Evolutionary conservation across 2,888 invertebrate species (phyloP), one percentile per base, ranked within the genome.

Genomic region (Dendrolimus pini): DNA sequence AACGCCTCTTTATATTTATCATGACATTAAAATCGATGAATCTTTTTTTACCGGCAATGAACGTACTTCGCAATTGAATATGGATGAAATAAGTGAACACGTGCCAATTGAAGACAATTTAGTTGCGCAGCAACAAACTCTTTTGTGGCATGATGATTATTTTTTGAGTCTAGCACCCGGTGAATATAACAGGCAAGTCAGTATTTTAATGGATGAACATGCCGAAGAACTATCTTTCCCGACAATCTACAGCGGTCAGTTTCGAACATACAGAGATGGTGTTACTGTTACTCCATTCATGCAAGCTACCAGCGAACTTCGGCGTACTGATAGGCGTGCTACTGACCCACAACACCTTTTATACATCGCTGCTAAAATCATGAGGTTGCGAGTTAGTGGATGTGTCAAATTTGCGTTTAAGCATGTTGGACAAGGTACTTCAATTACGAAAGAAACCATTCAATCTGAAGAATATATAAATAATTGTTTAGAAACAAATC

Each of bases 141-240:
- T 65, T 56, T 30, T 68, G 62, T 66, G 67, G 65, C 60, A 62
- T 55, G 65, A 65, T 30, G 63, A 67, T 57, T 18, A 61, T 41
- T 62, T 56, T 60, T 65, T 64, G 54, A 59, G 58, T 47, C 3
- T 62, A 30, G 62, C 65, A 58, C 63, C 64, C 13, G 62, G 64
- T 55, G 62, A 65, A 64, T 54, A 56, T 52, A 62, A 57, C 42
- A 55, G 18, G 52, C 66, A 64, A 63, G 30, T 61, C 60, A 72
- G 69, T 68, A 54, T 78, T 41, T 59, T 78, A 56, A 65, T 74
- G 41, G 75, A 79, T 64, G 68, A 70, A 59, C 69, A 78, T 66
- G 77, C 73, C 9, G 79, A 80, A 72, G 78, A 80, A 68, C 61
- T 80, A 53, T 78, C 77, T 53, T 80, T 82, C 66, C 79, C 80